These are phyloP conservation scores for Eufriesea mexicana DNA, from an alignment of 1,140 invertebrate genomes.

Conservation along the genomic window DNA sequence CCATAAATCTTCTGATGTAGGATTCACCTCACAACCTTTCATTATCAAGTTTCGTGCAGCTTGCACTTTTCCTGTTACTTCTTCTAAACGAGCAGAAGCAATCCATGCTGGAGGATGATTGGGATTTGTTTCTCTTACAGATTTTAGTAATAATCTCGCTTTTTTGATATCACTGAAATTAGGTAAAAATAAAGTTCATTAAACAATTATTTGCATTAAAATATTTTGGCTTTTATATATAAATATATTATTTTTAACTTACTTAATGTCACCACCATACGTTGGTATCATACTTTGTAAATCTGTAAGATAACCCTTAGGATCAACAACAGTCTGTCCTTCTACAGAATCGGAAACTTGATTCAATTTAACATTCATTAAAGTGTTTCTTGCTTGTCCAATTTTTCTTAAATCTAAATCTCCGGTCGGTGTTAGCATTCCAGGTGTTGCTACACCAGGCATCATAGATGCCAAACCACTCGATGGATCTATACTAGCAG, in stretches of 20 bases:
- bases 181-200: slow-evolving; percentile 31
- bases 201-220: background rate
- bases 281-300: slow-evolving; percentile 99
- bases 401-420: slow-evolving; percentile 99
- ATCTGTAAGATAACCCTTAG: slow-evolving; percentile 99
- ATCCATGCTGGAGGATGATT: slow-evolving; percentile 99
- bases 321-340: slow-evolving; percentile 99
- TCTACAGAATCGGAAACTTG: slow-evolving; percentile 99
- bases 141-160: slow-evolving; percentile 97
- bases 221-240: background rate
- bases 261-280: slow-evolving; percentile 98
- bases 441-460: slow-evolving; percentile 90
- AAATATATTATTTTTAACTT: slow-evolving; percentile 59
- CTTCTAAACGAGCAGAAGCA: slow-evolving; percentile 98
- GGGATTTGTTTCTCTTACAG: slow-evolving; percentile 98
- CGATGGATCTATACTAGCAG: slow-evolving; percentile 91
- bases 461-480: slow-evolving; percentile 93
- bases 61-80: slow-evolving; percentile 99
- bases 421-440: slow-evolving; percentile 90
- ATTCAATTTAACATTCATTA: slow-evolving; percentile 99
- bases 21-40: slow-evolving; percentile 98
- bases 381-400: slow-evolving; percentile 98
- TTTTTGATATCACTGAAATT: slow-evolving; percentile 96
- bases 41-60: slow-evolving; percentile 98
- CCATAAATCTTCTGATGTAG: slow-evolving; percentile 98